Conservation (phyloP, 2,113 vertebrate genomes). For the Pipa parva region DNA sequence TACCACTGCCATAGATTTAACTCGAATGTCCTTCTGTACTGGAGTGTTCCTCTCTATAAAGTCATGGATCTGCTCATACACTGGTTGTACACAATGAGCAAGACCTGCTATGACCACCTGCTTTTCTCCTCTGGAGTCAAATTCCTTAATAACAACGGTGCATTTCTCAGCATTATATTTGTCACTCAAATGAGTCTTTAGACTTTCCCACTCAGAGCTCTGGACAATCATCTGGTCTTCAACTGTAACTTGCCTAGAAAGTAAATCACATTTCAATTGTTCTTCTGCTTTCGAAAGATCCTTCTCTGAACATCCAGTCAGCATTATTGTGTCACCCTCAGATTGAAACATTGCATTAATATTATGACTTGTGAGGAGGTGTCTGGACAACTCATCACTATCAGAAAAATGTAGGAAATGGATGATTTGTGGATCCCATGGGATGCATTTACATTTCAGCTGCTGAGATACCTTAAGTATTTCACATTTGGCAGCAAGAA, state of each 20-base stretch:
- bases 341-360: conserved; percentile 66
- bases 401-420: conserved; percentile 59
- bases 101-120: conserved; percentile 67
- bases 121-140: conserved; percentile 22
- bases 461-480: conserved; percentile 52
- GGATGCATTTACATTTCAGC: conserved; percentile 53
- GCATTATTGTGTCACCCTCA: conserved; percentile 43
- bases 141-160: conserved; percentile 48
- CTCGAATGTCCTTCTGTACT: conserved; percentile 50
- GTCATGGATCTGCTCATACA: conserved; percentile 48
- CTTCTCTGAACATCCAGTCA: conserved; percentile 54
- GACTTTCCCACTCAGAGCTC: conserved; percentile 58
- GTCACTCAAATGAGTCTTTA: conserved; percentile 47
- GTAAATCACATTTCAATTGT: conserved; percentile 56
- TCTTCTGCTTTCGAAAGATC: conserved; percentile 63
- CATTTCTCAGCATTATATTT: conserved; percentile 43
- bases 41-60: conserved; percentile 65
- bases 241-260: conserved; percentile 50
- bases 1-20: conserved; percentile 45
- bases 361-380: conserved; percentile 60
- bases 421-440: conserved; percentile 52
- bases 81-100: conserved; percentile 48
- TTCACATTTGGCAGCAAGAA: conserved; percentile 59
- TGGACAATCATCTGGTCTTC: conserved; percentile 55
- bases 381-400: conserved; percentile 53